A percentile compares a stretch with the other conserved stretches of the same genome.
phyloP scores from a whole-genome alignment of 2,113 vertebrate species.

The Sphyrna mokarran region DNA sequence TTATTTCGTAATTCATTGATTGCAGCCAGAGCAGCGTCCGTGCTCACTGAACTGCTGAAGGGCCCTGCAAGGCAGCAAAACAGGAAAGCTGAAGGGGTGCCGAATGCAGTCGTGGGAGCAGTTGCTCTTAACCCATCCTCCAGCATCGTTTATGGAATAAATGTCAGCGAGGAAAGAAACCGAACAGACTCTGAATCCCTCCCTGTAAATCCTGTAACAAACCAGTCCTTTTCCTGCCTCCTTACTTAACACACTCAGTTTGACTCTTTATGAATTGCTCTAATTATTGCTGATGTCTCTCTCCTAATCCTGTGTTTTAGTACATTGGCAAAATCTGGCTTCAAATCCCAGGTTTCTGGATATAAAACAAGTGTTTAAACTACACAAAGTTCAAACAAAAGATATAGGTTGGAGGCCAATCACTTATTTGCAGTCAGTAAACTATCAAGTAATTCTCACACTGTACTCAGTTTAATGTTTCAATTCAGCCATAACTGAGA shows the following conservation, averaged over 20 bases:
- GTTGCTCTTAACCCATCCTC: neutral
- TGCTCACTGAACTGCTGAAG: slow-evolving; percentile 52
- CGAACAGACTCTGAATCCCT: neutral
- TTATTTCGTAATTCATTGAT: slow-evolving; percentile 46
- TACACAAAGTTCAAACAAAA: neutral
- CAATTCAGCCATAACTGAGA: too few species aligned
- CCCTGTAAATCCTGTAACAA: neutral
- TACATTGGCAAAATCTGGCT: neutral
- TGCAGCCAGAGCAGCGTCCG: slow-evolving; percentile 53
- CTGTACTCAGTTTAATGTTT: too few species aligned
- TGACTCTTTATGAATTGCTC: neutral
- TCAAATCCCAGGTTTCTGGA: neutral
- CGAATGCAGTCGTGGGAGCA: neutral
- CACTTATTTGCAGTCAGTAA: neutral
- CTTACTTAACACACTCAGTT: neutral
- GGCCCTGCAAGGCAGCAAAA: slow-evolving; percentile 49
- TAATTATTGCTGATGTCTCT: neutral
- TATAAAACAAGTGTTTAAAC: neutral
- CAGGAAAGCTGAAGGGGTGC: neutral
- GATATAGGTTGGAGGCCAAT: neutral
- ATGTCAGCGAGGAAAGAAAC: neutral
- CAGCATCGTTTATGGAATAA: neutral
- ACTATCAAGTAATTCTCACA: neutral
- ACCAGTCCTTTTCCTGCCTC: neutral
- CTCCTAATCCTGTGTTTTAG: neutral